phyloP scores from a whole-genome alignment of 2,113 vertebrate species.

The Corvus moneduloides region DNA sequence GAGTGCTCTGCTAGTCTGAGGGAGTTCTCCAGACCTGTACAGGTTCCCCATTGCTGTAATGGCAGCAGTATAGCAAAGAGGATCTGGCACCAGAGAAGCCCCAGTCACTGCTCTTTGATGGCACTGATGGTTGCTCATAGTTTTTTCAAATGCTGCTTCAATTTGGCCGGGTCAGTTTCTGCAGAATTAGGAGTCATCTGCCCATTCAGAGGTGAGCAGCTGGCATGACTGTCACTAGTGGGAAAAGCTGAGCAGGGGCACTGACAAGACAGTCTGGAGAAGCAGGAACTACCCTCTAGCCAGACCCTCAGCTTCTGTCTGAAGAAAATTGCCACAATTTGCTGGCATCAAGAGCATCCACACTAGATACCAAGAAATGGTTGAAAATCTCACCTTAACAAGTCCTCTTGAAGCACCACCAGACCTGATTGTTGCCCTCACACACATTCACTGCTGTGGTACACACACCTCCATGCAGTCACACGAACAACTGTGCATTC shows the following conservation, averaged over 20 bases:
- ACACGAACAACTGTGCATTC: fast-evolving
- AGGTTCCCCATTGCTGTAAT: not conserved
- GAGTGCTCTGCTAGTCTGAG: not conserved
- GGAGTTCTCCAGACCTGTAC: not conserved
- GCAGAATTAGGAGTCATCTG: not conserved
- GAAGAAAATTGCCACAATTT: not conserved
- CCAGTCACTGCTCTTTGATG: not conserved
- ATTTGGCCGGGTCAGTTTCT: not conserved
- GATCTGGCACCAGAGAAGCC: not conserved
- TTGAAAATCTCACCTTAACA: slow-evolving; percentile 28
- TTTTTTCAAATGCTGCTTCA: not conserved
- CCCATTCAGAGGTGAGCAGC: not conserved
- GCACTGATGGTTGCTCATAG: not conserved
- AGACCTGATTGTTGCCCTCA: not conserved
- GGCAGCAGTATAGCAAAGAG: not conserved
- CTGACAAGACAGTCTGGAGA: not conserved
- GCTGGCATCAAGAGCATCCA: not conserved
- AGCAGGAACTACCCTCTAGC: not conserved
- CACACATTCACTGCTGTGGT: not conserved
- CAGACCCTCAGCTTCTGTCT: not conserved
- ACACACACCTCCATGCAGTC: not conserved
- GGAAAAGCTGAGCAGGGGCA: not conserved
- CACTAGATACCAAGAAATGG: not conserved
- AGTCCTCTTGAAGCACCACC: not conserved
- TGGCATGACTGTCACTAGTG: not conserved